phyloP scores from a whole-genome alignment of 2,113 vertebrate genomes.

The Sebastes schlegelii region DNA sequence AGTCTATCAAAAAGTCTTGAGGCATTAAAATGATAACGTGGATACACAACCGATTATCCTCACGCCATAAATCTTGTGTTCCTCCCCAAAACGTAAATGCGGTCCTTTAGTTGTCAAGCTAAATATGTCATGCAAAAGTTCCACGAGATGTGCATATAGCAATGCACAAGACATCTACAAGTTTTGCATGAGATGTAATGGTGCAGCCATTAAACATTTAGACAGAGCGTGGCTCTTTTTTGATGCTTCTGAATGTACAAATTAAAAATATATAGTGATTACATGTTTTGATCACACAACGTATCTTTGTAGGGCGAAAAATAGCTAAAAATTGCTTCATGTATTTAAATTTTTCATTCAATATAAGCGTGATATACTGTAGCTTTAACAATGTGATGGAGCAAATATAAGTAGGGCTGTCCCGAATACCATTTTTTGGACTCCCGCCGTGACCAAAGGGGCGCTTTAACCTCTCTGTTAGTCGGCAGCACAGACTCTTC shows the following conservation, averaged over 20 bases:
- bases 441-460: no score
- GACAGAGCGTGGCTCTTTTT: background rate
- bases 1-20: background rate
- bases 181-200: background rate
- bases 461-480: no score
- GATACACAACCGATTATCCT: background rate
- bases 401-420: background rate
- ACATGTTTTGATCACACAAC: background rate
- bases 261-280: background rate
- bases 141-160: background rate
- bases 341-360: background rate
- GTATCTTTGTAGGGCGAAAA: background rate
- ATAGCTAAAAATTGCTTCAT: background rate
- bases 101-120: background rate
- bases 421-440: no score
- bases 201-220: slow-evolving; percentile 4
- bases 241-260: background rate
- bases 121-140: background rate
- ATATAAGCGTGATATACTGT: background rate
- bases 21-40: background rate
- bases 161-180: background rate
- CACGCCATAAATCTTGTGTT: background rate
- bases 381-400: background rate
- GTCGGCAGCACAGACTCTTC: no score
- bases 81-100: background rate